These are phyloP conservation scores for Anseranas semipalmata DNA, from an alignment of 2,113 vertebrate genomes.

Conservation along the genomic window DNA sequence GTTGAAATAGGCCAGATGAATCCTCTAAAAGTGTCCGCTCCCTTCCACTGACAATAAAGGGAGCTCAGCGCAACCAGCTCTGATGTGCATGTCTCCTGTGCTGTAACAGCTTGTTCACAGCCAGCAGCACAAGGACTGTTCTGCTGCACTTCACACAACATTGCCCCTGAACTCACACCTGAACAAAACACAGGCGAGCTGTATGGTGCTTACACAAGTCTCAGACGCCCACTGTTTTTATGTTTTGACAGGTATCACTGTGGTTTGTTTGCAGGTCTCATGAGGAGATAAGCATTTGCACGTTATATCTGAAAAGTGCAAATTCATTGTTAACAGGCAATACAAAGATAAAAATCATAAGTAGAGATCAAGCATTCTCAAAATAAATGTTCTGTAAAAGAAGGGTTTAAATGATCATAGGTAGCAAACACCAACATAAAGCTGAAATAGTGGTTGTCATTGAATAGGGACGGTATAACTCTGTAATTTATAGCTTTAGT, in stretches of 20 bases:
- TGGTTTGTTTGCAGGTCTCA: neutral
- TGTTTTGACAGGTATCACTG: neutral
- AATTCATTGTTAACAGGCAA: neutral
- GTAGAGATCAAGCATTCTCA: neutral
- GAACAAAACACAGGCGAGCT: neutral
- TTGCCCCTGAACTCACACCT: neutral
- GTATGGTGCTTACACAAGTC: neutral
- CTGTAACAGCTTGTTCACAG: neutral
- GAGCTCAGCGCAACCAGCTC: neutral
- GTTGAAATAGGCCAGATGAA: neutral
- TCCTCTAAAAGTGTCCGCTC: neutral
- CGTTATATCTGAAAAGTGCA: neutral
- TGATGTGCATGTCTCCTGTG: rapidly evolving
- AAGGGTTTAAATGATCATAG: neutral
- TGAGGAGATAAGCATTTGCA: neutral
- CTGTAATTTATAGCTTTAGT: neutral
- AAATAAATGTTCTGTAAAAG: neutral
- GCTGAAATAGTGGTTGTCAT: neutral
- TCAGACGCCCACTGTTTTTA: neutral
- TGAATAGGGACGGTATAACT: neutral
- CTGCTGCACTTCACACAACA: neutral
- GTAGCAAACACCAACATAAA: neutral
- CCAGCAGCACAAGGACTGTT: neutral
- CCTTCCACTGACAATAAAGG: neutral
- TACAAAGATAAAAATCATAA: neutral